Evolutionary conservation across 2,797 vertebrate species (phyloP), one percentile per base, ranked within the genome.

Genomic region (Phoxinus dragarum): DNA sequence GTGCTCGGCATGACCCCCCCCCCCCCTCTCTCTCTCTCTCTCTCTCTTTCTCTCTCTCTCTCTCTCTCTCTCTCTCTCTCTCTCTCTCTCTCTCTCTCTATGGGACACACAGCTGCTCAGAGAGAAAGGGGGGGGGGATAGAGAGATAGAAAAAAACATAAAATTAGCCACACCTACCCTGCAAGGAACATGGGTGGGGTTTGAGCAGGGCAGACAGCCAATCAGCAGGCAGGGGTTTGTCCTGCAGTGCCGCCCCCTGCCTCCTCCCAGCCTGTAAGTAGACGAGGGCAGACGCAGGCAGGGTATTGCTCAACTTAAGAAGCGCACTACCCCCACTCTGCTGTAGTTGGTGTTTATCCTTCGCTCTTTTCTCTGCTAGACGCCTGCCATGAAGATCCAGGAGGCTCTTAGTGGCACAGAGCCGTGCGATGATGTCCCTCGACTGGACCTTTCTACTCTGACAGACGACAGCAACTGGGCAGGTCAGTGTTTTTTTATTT

Each of bases 301-400:
- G 76, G 89, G 91, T 90, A 93, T 86, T 84, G 76, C 92, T 93
- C 88, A 93, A 90, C 92, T 92, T 93, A 94, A 93, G 93, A 95
- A 92, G 92, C 87, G 42, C 92, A 92, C 91, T 91, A 89, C 84
- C 44, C 80, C 88, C 81, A 87, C 89, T 89, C 91, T 83, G 88
- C 88, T 93, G 88, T 93, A 90, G 84, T 84, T 84, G 87, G 40
- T 88, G 61, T 80, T 84, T 59, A 88, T 84, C 61, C 87, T 56
- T 72, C 88, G 61, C 91, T 93, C 92, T 91, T 85, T 88, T 94
- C 94, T 91, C 93, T 87, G 96, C 90, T 95, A 97, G 98, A 95
- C 93, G 89, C 89, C 95, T 77, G 91, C 91, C 86, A 99, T 99
- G 98, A 99, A 99, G 96, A 99, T 99, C 91, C 98, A 97, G 95